Percentiles rank a stretch among this genome's conserved stretches.
Conservation (phyloP, 2,888 invertebrate genomes). For the Thelaira solivaga region DNA sequence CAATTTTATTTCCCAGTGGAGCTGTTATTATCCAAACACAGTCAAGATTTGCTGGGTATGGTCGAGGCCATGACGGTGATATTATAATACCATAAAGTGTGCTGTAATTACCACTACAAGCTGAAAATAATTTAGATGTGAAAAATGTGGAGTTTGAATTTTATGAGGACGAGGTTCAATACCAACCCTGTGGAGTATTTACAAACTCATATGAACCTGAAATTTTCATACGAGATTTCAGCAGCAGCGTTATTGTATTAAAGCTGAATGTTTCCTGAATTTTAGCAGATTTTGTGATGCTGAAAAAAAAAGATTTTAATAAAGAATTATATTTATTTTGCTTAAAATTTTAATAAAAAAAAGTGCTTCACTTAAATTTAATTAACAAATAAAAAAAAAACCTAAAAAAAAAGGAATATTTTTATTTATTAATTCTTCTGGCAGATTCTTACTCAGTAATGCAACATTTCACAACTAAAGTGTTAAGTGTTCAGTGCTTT, state of each 20-base stretch:
- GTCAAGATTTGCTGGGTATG: slow-evolving; percentile 82
- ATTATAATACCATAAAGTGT: slow-evolving; percentile 83
- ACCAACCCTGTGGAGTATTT: slow-evolving; percentile 49
- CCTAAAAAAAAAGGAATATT: no score
- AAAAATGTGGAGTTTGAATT: not conserved
- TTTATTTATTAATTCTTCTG: no score
- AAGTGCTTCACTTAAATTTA: no score
- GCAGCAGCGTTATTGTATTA: slow-evolving; percentile 28
- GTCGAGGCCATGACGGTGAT: slow-evolving; percentile 88
- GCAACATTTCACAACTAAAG: no score
- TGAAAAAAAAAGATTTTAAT: not conserved
- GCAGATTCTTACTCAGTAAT: no score
- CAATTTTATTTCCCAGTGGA: slow-evolving; percentile 85
- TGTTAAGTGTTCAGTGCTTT: no score
- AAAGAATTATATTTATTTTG: no score
- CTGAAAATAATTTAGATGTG: slow-evolving; percentile 69
- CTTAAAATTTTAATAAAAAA: no score
- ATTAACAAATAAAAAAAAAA: no score
- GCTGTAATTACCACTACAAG: slow-evolving; percentile 85
- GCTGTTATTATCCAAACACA: slow-evolving; percentile 90
- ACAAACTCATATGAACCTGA: slow-evolving; percentile 61
- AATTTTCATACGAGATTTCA: not conserved
- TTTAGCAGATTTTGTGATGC: not conserved
- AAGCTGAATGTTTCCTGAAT: slow-evolving; percentile 45
- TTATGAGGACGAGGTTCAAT: not conserved